A percentile compares a stretch with the other conserved stretches of the same genome.
These are phyloP conservation scores for Sinocyclocheilus maitianheensis DNA, from an alignment of 2,113 vertebrate genomes.

Conservation along the genomic window DNA sequence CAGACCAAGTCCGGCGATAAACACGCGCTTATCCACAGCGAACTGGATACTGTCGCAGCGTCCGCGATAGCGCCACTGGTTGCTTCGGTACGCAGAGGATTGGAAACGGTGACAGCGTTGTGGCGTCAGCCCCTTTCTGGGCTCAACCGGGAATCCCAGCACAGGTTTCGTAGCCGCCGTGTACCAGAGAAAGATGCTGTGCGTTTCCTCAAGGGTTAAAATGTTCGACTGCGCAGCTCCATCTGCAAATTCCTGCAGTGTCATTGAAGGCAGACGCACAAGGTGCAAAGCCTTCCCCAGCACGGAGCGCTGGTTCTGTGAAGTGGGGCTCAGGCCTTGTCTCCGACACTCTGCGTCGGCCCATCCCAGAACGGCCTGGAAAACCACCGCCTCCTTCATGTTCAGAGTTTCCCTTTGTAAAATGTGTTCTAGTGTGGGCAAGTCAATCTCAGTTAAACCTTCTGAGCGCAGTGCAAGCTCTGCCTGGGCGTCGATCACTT, in stretches of 20 bases:
- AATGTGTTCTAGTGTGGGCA: slow-evolving; percentile 89
- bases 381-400: slow-evolving; percentile 90
- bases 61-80: slow-evolving; percentile 97
- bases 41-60: slow-evolving; percentile 99
- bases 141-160: slow-evolving; percentile 83
- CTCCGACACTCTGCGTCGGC: slow-evolving; percentile 89
- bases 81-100: slow-evolving; percentile 93
- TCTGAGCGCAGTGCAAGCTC: slow-evolving; percentile 91
- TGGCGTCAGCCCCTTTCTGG: slow-evolving; percentile 83
- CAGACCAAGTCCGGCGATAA: slow-evolving; percentile 89
- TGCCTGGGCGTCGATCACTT: slow-evolving; percentile 96
- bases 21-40: slow-evolving; percentile 91
- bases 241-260: slow-evolving; percentile 92
- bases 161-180: slow-evolving; percentile 90
- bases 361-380: slow-evolving; percentile 90
- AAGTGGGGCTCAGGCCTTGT: slow-evolving; percentile 76
- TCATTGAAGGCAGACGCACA: slow-evolving; percentile 92
- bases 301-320: slow-evolving; percentile 82
- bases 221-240: slow-evolving; percentile 91
- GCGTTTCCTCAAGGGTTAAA: slow-evolving; percentile 94
- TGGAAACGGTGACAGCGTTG: slow-evolving; percentile 94
- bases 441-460: slow-evolving; percentile 93
- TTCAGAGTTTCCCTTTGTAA: slow-evolving; percentile 90
- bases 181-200: slow-evolving; percentile 94
- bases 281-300: slow-evolving; percentile 89